Percentiles rank a stretch among this genome's conserved stretches.
phyloP scores from a whole-genome alignment of 1,140 invertebrate genomes.

The Hormaphis cornu region DNA sequence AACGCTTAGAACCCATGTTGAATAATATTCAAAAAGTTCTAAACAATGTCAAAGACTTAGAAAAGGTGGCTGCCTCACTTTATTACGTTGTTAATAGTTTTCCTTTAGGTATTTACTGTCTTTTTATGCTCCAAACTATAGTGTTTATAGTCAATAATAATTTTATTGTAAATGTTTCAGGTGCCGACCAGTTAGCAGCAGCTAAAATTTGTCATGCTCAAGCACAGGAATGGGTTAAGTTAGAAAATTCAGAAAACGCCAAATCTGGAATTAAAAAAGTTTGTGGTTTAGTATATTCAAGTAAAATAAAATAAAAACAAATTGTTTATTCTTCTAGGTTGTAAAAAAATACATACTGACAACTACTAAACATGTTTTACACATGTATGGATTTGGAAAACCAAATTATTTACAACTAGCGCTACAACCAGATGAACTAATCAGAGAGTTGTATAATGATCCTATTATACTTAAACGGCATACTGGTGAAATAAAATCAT shows the following conservation, averaged over 20 bases:
- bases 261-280: constrained; percentile 35
- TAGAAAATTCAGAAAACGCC: constrained; percentile 35
- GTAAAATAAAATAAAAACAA: neutral
- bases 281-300: neutral
- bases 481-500: constrained; percentile 34
- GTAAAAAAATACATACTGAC: constrained; percentile 42
- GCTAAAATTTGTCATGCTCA: constrained; percentile 42
- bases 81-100: constrained; percentile 44
- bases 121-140: constrained; percentile 37
- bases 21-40: constrained; percentile 43
- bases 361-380: constrained; percentile 42
- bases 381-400: constrained; percentile 41
- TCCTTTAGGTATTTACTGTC: constrained; percentile 43
- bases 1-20: constrained; percentile 40
- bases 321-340: constrained; percentile 32
- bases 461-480: constrained; percentile 41
- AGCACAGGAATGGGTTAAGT: constrained; percentile 35
- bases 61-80: constrained; percentile 41
- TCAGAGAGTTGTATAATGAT: constrained; percentile 43
- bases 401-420: constrained; percentile 42
- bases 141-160: neutral
- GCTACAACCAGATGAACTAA: constrained; percentile 39
- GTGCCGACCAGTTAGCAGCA: constrained; percentile 44
- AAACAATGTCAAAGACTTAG: constrained; percentile 39
- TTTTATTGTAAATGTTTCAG: constrained; percentile 33